phyloP scores from a whole-genome alignment of 2,888 invertebrate genomes.

The Cloeon dipterum region DNA sequence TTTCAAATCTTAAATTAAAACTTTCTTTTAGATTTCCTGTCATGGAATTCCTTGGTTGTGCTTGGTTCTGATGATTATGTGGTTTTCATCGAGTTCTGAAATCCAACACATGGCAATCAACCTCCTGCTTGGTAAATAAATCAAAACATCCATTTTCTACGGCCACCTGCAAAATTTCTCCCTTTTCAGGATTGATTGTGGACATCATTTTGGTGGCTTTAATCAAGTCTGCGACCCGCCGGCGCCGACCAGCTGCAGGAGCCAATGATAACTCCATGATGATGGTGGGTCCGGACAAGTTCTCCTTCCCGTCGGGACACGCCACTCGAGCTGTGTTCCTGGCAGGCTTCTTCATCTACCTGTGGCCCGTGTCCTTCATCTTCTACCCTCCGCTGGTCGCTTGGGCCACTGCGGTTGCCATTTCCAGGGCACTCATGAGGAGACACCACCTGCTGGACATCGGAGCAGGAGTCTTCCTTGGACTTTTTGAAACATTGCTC shows the following conservation, averaged over 20 bases:
- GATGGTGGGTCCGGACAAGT: conserved; percentile 61
- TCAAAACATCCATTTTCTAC: neutral
- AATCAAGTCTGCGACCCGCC: conserved; percentile 50
- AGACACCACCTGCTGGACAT: conserved; percentile 79
- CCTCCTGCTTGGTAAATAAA: conserved; percentile 46
- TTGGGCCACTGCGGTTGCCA: conserved; percentile 50
- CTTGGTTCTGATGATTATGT: conserved; percentile 51
- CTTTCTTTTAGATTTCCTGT: conserved; percentile 41
- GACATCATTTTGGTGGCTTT: conserved; percentile 58
- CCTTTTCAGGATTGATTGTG: conserved; percentile 45
- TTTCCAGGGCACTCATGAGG: conserved; percentile 60
- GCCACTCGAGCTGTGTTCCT: conserved; percentile 63
- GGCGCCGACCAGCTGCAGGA: conserved; percentile 48
- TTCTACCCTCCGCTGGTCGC: conserved; percentile 37
- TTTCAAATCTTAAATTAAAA: neutral
- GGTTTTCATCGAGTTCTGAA: conserved; percentile 41
- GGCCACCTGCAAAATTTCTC: conserved; percentile 2
- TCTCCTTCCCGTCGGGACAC: conserved; percentile 88
- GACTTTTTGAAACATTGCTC: conserved; percentile 42
- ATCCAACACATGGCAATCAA: conserved; percentile 67
- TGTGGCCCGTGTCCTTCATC: conserved; percentile 35
- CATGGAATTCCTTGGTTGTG: conserved; percentile 75
- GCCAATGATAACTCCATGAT: conserved; percentile 41
- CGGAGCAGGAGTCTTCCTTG: conserved; percentile 45
- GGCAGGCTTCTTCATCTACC: conserved; percentile 40